Evolutionary conservation across 2,797 vertebrate species (phyloP), one percentile per base, ranked within the genome.

Genomic region (Lerista edwardsae): DNA sequence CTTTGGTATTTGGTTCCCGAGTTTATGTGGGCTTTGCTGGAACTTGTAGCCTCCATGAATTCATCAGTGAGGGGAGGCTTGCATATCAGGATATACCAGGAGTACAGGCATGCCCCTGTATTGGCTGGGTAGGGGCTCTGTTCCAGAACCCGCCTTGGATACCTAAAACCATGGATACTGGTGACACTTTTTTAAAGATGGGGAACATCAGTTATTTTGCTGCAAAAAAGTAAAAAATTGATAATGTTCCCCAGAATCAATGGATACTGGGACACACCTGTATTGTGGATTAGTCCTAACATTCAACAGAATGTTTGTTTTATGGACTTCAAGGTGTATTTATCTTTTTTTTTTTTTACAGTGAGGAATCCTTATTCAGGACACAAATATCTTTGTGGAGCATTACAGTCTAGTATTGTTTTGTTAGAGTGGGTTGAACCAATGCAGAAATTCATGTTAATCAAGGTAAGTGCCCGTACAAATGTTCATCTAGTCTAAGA

Each of bases 371-470:
- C 98, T 68, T 98, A 98, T 93, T 98, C 97, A 0, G 98, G 98
- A 86, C 98, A 98, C 90, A 99, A 98, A 93, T 99, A 98, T 90
- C 97, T 99, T 85, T 98, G 98, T 87, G 98, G 98, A 93, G 98
- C 98, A 75, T 97, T 98, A 89, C 98, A 98, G 94, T 97, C 98
- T 41, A 98, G 98, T 89, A 97, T 98, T 91, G 96, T 99, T 94
- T 95, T 99, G 68, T 90, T 99, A 95, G 98, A 99, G 94, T 99
- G 98, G 98, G 97, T 98, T 93, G 98, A 99, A 93, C 97, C 97
- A 87, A 98, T 99, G 98, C 98, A 98, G 95, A 98, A 96, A 94
- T 99, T 99, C 89, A 98, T 99, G 98, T 96, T 98, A 94, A 98
- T 99, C 93, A 99, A 99, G 97, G 98, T 99, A 94, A 90, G 44